Percentiles rank a stretch among this genome's conserved stretches.
Conservation (phyloP, 2,797 vertebrate genomes). For the Catamblyrhynchus diadema region DNA sequence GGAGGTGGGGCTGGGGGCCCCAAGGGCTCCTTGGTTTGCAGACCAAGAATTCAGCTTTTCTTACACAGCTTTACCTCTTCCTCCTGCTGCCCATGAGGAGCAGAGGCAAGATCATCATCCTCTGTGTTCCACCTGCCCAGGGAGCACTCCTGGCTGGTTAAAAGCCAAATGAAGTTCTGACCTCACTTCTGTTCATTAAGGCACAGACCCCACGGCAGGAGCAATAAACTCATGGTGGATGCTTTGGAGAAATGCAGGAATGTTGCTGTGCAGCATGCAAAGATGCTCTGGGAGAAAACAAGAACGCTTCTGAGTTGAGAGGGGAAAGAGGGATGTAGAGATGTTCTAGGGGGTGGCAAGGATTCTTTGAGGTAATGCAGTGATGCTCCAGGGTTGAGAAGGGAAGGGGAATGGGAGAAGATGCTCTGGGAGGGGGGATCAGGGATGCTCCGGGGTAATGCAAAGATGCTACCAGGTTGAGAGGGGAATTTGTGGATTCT, state of each 20-base stretch:
- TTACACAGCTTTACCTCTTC: not conserved
- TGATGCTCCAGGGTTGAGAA: not conserved
- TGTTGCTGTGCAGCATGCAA: not conserved
- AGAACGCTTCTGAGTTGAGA: not conserved
- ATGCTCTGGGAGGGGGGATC: not conserved
- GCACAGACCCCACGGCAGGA: not conserved
- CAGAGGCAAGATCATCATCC: not conserved
- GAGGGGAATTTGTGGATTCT: not conserved
- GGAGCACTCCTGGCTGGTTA: not conserved
- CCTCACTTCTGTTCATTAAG: not conserved
- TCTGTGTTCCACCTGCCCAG: rapidly evolving
- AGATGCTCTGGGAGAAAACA: not conserved
- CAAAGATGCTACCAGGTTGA: not conserved
- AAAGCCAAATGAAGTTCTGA: not conserved
- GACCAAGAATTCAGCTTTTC: not conserved
- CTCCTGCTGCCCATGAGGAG: not conserved
- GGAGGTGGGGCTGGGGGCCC: no score
- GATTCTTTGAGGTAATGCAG: not conserved
- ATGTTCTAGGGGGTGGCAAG: not conserved
- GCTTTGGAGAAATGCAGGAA: not conserved
- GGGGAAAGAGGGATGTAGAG: not conserved
- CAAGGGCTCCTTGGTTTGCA: not conserved
- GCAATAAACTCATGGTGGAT: rapidly evolving
- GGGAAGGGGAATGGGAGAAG: not conserved
- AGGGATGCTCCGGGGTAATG: not conserved